Percentiles rank a stretch among this genome's conserved stretches.
Evolutionary conservation across 2,797 vertebrate species (phyloP).

Genomic region (Acrocephalus scirpaceus): DNA sequence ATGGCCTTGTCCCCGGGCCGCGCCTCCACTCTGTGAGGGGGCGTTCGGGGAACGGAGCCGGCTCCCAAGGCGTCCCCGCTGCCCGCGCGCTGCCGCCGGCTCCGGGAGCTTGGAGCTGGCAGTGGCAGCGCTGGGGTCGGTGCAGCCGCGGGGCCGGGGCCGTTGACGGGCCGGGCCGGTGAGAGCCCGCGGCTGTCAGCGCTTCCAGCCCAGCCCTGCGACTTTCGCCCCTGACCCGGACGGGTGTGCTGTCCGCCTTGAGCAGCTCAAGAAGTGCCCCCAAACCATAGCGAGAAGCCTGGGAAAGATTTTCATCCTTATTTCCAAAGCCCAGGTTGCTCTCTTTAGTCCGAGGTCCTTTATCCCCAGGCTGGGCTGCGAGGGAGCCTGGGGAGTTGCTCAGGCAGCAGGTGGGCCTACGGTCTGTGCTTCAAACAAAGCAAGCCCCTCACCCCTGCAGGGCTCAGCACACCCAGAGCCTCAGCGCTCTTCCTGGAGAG

Average conservation of each 20-base stretch:
- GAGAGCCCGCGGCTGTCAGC: not conserved
- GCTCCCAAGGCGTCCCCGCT: too few relatives aligned
- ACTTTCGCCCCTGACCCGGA: rapidly evolving
- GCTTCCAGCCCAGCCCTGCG: not conserved
- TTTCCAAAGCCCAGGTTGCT: not conserved
- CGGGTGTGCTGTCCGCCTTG: not conserved
- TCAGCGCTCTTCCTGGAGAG: rapidly evolving
- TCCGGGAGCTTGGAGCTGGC: not conserved
- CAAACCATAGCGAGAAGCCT: rapidly evolving
- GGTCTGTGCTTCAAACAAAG: rapidly evolving
- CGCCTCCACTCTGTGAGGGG: too few relatives aligned
- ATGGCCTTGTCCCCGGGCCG: too few relatives aligned
- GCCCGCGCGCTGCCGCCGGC: not conserved
- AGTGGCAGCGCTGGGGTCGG: not conserved
- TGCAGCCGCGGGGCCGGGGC: not conserved
- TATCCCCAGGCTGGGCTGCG: not conserved
- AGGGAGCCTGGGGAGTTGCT: not conserved
- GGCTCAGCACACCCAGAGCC: not conserved
- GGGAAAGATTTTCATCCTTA: not conserved
- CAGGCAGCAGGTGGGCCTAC: rapidly evolving
- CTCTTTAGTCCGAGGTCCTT: not conserved
- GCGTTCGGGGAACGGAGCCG: not conserved
- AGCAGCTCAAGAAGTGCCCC: not conserved
- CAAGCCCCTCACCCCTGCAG: rapidly evolving
- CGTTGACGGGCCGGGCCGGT: not conserved